Evolutionary conservation across 2,113 vertebrate species (phyloP).

Genomic region (Petrocephalus zakoni): DNA sequence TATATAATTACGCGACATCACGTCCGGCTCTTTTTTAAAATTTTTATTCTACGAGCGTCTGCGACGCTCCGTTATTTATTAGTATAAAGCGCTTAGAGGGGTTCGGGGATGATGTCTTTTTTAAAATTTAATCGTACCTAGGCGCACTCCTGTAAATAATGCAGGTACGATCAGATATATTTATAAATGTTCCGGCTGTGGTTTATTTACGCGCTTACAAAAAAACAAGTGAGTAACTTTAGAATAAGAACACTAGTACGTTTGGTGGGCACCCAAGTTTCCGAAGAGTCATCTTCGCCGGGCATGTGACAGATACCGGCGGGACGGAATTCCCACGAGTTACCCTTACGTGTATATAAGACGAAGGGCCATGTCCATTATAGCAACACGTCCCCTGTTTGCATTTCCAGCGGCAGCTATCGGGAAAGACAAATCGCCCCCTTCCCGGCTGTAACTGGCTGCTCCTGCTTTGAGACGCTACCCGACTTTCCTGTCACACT

Average conservation of each 20-base stretch:
- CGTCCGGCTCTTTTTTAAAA: background rate
- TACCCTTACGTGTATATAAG: background rate
- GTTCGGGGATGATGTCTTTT: background rate
- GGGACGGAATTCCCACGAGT: background rate
- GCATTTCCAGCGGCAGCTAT: background rate
- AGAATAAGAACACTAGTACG: background rate
- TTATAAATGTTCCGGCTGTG: background rate
- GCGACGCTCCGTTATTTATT: background rate
- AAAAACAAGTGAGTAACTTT: background rate
- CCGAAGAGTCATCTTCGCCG: background rate
- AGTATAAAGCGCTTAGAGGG: background rate
- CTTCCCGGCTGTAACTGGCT: background rate
- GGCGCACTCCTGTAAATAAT: background rate
- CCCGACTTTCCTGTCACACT: background rate
- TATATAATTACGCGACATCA: background rate
- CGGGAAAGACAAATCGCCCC: background rate
- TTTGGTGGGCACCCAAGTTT: background rate
- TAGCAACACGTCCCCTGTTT: background rate
- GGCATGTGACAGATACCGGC: background rate
- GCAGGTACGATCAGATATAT: background rate
- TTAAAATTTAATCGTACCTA: background rate
- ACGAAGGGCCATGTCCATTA: background rate
- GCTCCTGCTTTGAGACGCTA: background rate
- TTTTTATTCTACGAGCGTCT: background rate
- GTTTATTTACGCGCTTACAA: background rate